Percentiles rank a stretch among this genome's conserved stretches.
Conservation (phyloP, 1,140 invertebrate genomes). For the Paraescarpia echinospica region DNA sequence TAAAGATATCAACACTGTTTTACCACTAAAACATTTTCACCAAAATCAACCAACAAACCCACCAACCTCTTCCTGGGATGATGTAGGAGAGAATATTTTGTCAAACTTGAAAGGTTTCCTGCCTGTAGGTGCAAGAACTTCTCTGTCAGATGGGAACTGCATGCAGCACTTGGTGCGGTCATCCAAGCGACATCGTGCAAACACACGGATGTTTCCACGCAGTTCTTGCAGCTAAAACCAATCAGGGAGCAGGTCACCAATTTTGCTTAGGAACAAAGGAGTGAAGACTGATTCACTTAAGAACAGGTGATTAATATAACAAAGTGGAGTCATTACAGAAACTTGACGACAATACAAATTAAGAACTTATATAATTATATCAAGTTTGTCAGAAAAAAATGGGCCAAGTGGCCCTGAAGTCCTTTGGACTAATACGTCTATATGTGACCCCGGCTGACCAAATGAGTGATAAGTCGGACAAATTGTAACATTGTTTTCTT, state of each 20-base stretch:
- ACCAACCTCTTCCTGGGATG: slow-evolving; percentile 92
- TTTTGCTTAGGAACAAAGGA: neutral
- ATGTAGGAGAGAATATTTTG: slow-evolving; percentile 97
- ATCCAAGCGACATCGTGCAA: slow-evolving; percentile 51
- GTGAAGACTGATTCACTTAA: neutral
- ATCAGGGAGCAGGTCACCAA: neutral
- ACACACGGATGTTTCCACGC: slow-evolving; percentile 57
- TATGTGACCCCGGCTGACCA: no score
- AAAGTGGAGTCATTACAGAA: neutral
- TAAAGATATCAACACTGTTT: no score
- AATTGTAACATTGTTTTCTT: no score
- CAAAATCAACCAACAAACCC: neutral
- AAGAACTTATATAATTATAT: no score
- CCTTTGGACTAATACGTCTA: no score
- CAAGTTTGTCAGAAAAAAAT: no score
- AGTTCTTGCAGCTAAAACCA: slow-evolving; percentile 53
- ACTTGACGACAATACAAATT: slow-evolving; percentile 21
- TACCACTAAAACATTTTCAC: neutral
- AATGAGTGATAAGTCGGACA: no score
- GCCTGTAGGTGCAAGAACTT: slow-evolving; percentile 42
- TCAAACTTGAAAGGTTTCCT: slow-evolving; percentile 61
- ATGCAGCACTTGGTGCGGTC: slow-evolving; percentile 42
- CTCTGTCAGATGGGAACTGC: slow-evolving; percentile 48
- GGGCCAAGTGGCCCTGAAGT: no score
- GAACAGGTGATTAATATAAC: neutral